Evolutionary conservation across 1,140 invertebrate species (phyloP).

Genomic region (Aphaenogaster rudis): DNA sequence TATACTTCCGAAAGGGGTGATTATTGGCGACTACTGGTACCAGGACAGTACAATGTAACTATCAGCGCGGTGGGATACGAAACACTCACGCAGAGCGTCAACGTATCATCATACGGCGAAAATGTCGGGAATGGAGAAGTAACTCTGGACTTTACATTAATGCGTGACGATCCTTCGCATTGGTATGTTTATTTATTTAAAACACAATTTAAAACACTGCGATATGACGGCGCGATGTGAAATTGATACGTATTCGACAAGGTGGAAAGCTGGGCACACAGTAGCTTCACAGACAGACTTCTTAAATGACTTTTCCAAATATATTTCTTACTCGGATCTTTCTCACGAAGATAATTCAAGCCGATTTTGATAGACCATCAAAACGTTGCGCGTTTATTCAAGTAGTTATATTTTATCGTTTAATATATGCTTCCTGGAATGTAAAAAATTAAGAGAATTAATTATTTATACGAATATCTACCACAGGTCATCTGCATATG

Average conservation of each 20-base stretch:
- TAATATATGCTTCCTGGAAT: conserved; percentile 87
- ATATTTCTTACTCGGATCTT: background rate
- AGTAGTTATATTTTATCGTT: conserved; percentile 82
- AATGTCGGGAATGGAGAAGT: conserved; percentile 86
- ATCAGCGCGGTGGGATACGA: conserved; percentile 91
- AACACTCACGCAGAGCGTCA: conserved; percentile 88
- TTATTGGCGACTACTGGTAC: conserved; percentile 96
- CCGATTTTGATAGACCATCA: background rate
- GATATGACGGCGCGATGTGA: background rate
- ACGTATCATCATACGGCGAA: conserved; percentile 83
- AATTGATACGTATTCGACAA: background rate
- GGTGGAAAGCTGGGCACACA: background rate
- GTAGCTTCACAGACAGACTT: background rate
- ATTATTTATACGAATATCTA: conserved; percentile 64
- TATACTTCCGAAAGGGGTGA: conserved; percentile 92
- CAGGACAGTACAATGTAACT: conserved; percentile 95
- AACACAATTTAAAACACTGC: conserved; percentile 6
- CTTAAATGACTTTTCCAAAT: conserved; percentile 5
- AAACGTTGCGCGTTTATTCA: conserved; percentile 14
- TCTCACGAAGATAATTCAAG: conserved; percentile 11
- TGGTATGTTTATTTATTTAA: conserved; percentile 87
- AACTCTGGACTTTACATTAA: conserved; percentile 93
- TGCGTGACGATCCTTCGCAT: conserved; percentile 91
- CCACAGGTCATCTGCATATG: conserved; percentile 83
- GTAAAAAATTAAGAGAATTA: conserved; percentile 55